Evolutionary conservation across 2,888 invertebrate species (phyloP).

Genomic region (Polietes domitor): DNA sequence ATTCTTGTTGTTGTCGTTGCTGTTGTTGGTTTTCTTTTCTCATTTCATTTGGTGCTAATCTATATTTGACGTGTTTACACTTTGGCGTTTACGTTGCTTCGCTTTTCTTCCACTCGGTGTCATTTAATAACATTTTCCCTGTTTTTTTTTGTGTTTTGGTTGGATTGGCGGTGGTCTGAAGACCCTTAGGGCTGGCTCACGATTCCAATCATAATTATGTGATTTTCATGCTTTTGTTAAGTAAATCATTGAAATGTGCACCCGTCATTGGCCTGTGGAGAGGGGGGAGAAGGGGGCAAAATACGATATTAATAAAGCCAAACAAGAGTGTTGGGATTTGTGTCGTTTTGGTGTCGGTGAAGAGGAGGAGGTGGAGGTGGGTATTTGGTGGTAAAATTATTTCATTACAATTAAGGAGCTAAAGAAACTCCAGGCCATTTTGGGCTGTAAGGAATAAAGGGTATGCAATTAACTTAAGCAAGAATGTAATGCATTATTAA

Average conservation of each 20-base stretch:
- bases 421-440: not conserved
- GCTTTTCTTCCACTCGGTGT: conserved; percentile 40
- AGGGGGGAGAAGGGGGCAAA: not conserved
- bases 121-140: conserved; percentile 58
- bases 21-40: conserved; percentile 42
- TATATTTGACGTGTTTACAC: conserved; percentile 67
- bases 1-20: conserved; percentile 35
- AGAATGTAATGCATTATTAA: conserved; percentile 31
- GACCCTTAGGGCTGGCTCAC: conserved; percentile 65
- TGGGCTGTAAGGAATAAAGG: not conserved
- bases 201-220: conserved; percentile 67
- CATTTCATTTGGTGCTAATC: conserved; percentile 56
- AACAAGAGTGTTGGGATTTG: conserved; percentile 53
- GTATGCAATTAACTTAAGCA: conserved; percentile 47
- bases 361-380: not conserved
- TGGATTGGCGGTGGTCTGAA: conserved; percentile 44
- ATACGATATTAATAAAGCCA: conserved; percentile 39
- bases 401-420: conserved; percentile 35
- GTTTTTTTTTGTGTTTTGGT: conserved; percentile 9
- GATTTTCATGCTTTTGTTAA: conserved; percentile 67
- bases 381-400: conserved; percentile 25
- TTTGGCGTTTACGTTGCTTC: conserved; percentile 47
- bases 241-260: conserved; percentile 59
- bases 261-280: too few relatives aligned
- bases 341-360: conserved; percentile 2